phyloP scores from a whole-genome alignment of 2,113 vertebrate genomes.

The Vulpes vulpes region DNA sequence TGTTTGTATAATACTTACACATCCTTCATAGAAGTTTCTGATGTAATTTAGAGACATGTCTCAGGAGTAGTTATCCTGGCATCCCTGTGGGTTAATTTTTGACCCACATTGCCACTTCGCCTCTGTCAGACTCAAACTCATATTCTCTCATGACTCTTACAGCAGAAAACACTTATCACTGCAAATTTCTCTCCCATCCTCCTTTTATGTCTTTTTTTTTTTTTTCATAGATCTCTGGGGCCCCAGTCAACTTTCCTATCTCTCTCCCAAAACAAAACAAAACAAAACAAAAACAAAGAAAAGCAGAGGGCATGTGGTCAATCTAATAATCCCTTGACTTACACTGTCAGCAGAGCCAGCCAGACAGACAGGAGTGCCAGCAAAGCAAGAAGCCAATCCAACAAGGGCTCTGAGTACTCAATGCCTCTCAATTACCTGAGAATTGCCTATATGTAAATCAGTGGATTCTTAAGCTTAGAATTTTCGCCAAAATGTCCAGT shows the following conservation, averaged over 20 bases:
- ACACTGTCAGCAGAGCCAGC: slow-evolving; percentile 88
- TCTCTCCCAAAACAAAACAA: slow-evolving; percentile 83
- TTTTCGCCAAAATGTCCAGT: background rate
- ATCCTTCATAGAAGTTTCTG: slow-evolving; percentile 94
- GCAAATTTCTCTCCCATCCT: slow-evolving; percentile 86
- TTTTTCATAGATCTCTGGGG: slow-evolving; percentile 83
- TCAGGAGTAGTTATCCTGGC: slow-evolving; percentile 74
- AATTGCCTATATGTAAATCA: background rate
- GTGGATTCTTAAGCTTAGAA: background rate
- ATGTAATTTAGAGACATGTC: slow-evolving; percentile 94
- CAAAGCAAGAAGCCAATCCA: slow-evolving; percentile 33
- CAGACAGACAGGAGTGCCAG: slow-evolving; percentile 37
- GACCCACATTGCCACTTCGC: slow-evolving; percentile 83
- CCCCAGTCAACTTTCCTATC: slow-evolving; percentile 87
- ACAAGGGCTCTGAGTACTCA: background rate
- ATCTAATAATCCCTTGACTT: slow-evolving; percentile 87
- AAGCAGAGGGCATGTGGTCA: slow-evolving; percentile 85
- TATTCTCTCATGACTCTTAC: slow-evolving; percentile 80
- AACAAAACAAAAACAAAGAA: slow-evolving; percentile 84
- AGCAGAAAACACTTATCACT: slow-evolving; percentile 88
- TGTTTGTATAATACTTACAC: slow-evolving; percentile 88
- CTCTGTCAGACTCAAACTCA: slow-evolving; percentile 81
- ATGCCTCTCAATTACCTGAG: background rate
- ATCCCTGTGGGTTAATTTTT: slow-evolving; percentile 73
- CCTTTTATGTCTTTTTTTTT: slow-evolving; percentile 24